Percentiles rank a stretch among this genome's conserved stretches.
Evolutionary conservation across 2,888 invertebrate genomes (phyloP).

Genomic region (Chloroclysta siterata): DNA sequence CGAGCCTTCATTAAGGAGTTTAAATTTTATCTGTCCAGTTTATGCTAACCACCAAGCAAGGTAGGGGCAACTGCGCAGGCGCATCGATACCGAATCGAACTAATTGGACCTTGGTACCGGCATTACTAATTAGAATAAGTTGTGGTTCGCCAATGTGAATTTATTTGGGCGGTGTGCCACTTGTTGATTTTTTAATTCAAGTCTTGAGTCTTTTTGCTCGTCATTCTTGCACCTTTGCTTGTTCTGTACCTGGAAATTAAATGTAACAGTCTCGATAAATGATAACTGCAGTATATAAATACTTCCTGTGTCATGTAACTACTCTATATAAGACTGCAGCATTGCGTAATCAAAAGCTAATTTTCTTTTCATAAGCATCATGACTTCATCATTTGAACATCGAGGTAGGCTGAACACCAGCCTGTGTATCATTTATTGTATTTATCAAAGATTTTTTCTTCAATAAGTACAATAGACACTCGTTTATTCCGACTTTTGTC

Average conservation of each 20-base stretch:
- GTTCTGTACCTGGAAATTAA: slow-evolving; percentile 3
- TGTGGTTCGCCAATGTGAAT: slow-evolving; percentile 54
- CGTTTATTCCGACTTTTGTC: too few relatives aligned
- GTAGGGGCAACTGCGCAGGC: slow-evolving; percentile 47
- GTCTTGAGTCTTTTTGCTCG: slow-evolving; percentile 27
- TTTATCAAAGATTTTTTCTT: too few relatives aligned
- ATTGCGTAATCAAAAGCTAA: too few relatives aligned
- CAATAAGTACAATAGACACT: too few relatives aligned
- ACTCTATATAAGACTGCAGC: too few relatives aligned
- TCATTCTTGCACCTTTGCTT: slow-evolving; percentile 16
- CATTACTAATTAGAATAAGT: slow-evolving; percentile 73
- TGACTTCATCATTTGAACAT: too few relatives aligned
- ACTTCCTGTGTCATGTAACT: neutral
- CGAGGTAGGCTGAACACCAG: too few relatives aligned
- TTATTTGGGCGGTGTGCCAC: slow-evolving; percentile 58
- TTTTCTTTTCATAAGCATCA: too few relatives aligned
- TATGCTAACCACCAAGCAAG: slow-evolving; percentile 68
- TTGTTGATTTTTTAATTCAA: slow-evolving; percentile 43
- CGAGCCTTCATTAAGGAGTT: slow-evolving; percentile 72
- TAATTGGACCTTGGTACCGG: slow-evolving; percentile 73
- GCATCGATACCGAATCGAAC: slow-evolving; percentile 68
- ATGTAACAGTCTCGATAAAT: neutral
- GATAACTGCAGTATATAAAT: neutral
- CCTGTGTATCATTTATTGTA: too few relatives aligned
- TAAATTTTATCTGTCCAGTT: slow-evolving; percentile 77